Conservation (phyloP, 53 echinoderm and acorn worm species). For the Patiria pectinifera region DNA sequence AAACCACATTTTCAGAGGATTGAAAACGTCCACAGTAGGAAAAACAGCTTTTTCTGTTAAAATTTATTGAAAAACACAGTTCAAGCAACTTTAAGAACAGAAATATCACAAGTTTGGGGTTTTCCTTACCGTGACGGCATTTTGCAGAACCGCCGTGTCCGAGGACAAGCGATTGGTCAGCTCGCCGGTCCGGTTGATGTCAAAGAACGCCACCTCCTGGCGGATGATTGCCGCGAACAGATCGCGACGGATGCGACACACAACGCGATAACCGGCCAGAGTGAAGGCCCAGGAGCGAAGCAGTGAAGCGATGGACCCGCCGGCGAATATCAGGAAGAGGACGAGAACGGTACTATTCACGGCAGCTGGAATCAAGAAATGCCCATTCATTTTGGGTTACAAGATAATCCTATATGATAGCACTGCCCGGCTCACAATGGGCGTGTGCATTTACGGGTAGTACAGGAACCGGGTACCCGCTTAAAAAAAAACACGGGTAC, state of each 20-base stretch:
- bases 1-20: no score
- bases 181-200: constrained; percentile 90
- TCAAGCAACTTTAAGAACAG: no score
- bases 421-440: no score
- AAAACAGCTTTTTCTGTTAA: no score
- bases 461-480: no score
- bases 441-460: no score
- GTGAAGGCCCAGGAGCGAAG: constrained; percentile 94
- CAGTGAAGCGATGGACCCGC: constrained; percentile 76
- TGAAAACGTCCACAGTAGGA: neutral
- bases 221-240: constrained; percentile 86
- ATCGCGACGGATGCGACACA: constrained; percentile 76
- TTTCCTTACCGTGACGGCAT: constrained; percentile 89
- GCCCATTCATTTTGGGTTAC: no score
- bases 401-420: no score
- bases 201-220: constrained; percentile 97
- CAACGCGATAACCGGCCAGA: constrained; percentile 92
- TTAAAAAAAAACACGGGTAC: no score
- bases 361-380: constrained; percentile 20
- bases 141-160: constrained; percentile 95
- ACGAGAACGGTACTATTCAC: constrained; percentile 77
- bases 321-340: constrained; percentile 72
- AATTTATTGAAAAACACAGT: no score
- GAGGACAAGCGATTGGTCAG: constrained; percentile 92
- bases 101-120: neutral